phyloP scores from a whole-genome alignment of 2,797 vertebrate species.

The Bovichtus diacanthus region DNA sequence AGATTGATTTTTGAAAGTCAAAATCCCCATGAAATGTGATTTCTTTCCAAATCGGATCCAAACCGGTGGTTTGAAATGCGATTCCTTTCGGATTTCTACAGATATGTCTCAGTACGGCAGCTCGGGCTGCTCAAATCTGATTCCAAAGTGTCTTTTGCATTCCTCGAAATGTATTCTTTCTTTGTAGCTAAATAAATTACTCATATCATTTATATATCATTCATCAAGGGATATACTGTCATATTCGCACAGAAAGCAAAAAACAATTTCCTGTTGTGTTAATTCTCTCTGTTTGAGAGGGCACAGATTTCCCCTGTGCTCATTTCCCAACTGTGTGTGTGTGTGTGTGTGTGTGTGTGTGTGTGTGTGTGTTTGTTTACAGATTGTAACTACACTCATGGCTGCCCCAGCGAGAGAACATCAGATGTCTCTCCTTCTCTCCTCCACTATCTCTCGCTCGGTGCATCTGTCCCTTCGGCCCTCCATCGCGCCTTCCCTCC shows the following conservation, averaged over 20 bases:
- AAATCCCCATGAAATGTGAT: too few relatives aligned
- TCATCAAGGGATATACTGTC: constrained; percentile 53
- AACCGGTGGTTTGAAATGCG: too few relatives aligned
- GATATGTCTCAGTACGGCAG: too few relatives aligned
- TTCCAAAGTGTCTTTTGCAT: too few relatives aligned
- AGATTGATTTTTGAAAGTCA: too few relatives aligned
- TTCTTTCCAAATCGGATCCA: too few relatives aligned
- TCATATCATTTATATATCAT: constrained; percentile 59
- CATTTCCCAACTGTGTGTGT: constrained; percentile 25
- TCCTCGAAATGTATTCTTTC: neutral
- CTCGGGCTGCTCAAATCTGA: too few relatives aligned
- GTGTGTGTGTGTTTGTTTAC: constrained; percentile 53
- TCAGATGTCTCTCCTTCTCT: constrained; percentile 71
- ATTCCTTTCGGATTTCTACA: too few relatives aligned
- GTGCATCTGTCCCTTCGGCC: constrained; percentile 65
- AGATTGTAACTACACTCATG: constrained; percentile 76
- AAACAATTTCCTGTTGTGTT: constrained; percentile 74
- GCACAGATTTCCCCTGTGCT: constrained; percentile 70
- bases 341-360: constrained; percentile 8
- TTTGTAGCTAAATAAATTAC: constrained; percentile 51
- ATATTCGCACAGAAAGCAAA: constrained; percentile 59
- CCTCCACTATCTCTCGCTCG: constrained; percentile 35
- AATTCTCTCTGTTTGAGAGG: constrained; percentile 69
- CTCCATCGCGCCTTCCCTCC: constrained; percentile 30
- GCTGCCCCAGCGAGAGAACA: constrained; percentile 69